phyloP scores from a whole-genome alignment of 37 sponge, comb jelly and placozoan species.

The Aplysina aerophoba region DNA sequence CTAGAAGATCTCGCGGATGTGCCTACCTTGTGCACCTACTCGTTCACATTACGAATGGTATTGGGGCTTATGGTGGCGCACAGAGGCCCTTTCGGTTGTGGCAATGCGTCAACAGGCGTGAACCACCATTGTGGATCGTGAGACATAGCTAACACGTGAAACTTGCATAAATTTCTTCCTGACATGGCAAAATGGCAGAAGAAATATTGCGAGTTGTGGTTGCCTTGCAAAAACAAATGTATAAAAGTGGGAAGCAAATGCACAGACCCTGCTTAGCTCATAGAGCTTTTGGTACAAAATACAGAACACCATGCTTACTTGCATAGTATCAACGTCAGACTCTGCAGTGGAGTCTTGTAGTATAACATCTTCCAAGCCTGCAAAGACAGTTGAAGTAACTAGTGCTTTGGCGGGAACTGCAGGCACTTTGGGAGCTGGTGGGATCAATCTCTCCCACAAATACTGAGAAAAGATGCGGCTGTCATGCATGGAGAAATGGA shows the following conservation, averaged over 20 bases:
- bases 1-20: background rate
- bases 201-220: too few species aligned
- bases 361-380: too few species aligned
- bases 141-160: background rate
- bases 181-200: too few species aligned
- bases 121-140: background rate
- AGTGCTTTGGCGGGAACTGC: background rate
- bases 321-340: too few species aligned
- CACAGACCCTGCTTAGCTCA: too few species aligned
- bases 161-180: too few species aligned
- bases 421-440: slow-evolving; percentile 12
- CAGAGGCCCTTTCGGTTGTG: slow-evolving; percentile 13
- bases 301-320: too few species aligned
- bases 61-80: background rate
- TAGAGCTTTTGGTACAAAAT: too few species aligned
- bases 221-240: too few species aligned
- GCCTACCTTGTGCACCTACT: background rate
- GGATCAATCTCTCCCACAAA: slow-evolving; percentile 45
- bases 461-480: slow-evolving; percentile 75
- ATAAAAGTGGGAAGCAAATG: too few species aligned
- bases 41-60: slow-evolving; percentile 12
- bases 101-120: background rate
- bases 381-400: too few species aligned
- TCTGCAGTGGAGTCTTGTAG: too few species aligned
- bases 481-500: slow-evolving; percentile 58